Conservation (phyloP, 2,888 invertebrate genomes). For the Lasioglossum calceatum region DNA sequence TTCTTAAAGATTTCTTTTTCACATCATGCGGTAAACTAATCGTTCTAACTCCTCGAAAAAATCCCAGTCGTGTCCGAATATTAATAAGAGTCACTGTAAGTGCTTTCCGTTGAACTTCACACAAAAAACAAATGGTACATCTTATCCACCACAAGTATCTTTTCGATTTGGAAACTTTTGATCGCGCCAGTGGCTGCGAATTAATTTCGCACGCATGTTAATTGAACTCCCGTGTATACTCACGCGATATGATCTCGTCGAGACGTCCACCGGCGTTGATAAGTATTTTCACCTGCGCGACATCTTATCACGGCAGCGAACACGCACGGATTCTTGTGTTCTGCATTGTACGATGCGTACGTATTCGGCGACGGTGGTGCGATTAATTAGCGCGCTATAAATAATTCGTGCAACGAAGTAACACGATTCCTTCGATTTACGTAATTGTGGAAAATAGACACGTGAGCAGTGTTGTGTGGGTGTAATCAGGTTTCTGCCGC, state of each 20-base stretch:
- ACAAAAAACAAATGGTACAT: not conserved
- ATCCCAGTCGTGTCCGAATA: too few relatives aligned
- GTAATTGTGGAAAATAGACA: not conserved
- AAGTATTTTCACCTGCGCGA: not conserved
- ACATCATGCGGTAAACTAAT: too few relatives aligned
- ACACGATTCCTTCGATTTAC: not conserved
- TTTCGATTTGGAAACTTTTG: not conserved
- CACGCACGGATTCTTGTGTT: not conserved
- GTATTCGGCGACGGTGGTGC: not conserved
- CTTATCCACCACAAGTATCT: not conserved
- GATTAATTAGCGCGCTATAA: not conserved
- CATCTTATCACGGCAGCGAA: not conserved
- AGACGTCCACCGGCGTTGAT: not conserved
- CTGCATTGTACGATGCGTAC: not conserved
- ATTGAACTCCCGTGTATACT: slow-evolving; percentile 8
- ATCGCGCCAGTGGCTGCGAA: not conserved
- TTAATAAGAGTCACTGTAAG: too few relatives aligned
- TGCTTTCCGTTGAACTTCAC: too few relatives aligned
- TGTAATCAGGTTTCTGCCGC: not conserved
- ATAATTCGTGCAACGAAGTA: slow-evolving; percentile 12
- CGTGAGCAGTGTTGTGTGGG: not conserved
- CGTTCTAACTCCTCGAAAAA: too few relatives aligned
- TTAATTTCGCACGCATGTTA: not conserved
- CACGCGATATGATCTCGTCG: not conserved
- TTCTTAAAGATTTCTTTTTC: too few relatives aligned